phyloP scores from a whole-genome alignment of 1,140 invertebrate species.

The Megalopta genalis region DNA sequence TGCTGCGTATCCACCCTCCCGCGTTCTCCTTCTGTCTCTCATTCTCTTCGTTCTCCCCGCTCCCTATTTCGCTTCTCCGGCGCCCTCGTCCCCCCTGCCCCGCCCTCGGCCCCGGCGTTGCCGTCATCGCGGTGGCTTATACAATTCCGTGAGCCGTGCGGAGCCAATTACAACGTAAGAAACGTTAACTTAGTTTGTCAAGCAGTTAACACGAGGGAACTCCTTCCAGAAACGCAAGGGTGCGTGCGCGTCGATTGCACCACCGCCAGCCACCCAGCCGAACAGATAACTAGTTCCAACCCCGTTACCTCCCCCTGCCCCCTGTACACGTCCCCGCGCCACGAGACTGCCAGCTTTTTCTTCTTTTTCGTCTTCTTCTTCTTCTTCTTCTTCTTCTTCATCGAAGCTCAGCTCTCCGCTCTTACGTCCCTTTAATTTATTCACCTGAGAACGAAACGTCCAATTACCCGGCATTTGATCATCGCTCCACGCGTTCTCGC shows the following conservation, averaged over 20 bases:
- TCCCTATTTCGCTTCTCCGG: constrained; percentile 29
- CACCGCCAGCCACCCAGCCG: constrained; percentile 16
- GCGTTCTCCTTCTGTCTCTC: not conserved
- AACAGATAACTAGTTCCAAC: constrained; percentile 55
- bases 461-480: constrained; percentile 13
- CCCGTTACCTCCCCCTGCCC: not conserved
- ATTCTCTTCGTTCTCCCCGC: constrained; percentile 32
- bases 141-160: constrained; percentile 66
- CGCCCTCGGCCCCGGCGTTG: constrained; percentile 48
- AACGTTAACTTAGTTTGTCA: constrained; percentile 75
- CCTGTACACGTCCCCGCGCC: no score
- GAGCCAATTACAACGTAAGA: constrained; percentile 76
- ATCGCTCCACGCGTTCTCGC: not conserved
- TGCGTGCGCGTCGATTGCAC: constrained; percentile 49
- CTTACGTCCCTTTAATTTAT: not conserved
- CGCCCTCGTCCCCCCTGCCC: constrained; percentile 13
- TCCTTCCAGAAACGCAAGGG: constrained; percentile 31
- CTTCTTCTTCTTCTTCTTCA: no score
- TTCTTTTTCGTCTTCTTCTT: no score
- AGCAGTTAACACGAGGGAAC: constrained; percentile 69
- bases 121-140: constrained; percentile 61
- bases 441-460: constrained; percentile 4
- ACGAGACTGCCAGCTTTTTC: not conserved
- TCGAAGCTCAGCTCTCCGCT: no score
- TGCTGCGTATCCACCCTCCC: constrained; percentile 3